Evolutionary conservation across 2,113 vertebrate species (phyloP).

Genomic region (Epinephelus moara): DNA sequence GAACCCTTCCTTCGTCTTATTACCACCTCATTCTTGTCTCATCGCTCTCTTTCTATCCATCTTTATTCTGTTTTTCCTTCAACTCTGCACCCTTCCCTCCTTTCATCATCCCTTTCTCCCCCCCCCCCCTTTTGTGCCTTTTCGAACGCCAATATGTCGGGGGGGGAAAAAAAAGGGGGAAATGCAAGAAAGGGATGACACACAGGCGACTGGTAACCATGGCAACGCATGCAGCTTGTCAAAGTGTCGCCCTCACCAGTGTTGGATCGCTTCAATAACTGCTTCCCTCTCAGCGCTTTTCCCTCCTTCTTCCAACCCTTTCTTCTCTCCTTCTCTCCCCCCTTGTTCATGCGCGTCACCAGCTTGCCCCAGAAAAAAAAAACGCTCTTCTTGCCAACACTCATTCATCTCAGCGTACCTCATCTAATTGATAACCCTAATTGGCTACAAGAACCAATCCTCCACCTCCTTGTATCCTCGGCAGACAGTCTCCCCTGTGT

Average conservation of each 20-base stretch:
- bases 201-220: constrained; percentile 74
- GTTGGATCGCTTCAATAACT: constrained; percentile 76
- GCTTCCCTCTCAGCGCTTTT: constrained; percentile 42
- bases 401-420: constrained; percentile 58
- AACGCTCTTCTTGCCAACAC: constrained; percentile 40
- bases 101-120: constrained; percentile 12
- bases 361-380: constrained; percentile 5
- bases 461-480: constrained; percentile 46
- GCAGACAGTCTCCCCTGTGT: constrained; percentile 41
- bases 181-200: constrained; percentile 55
- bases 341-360: constrained; percentile 20
- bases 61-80: constrained; percentile 18
- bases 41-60: constrained; percentile 16
- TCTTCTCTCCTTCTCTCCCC: constrained; percentile 12
- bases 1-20: constrained; percentile 1
- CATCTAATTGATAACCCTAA: constrained; percentile 73
- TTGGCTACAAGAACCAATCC: constrained; percentile 66
- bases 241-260: constrained; percentile 69
- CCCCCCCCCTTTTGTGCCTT: constrained; percentile 38
- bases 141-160: constrained; percentile 49
- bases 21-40: not conserved
- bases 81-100: constrained; percentile 21
- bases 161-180: not conserved
- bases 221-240: constrained; percentile 79
- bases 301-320: constrained; percentile 31